Percentiles rank a stretch among this genome's conserved stretches.
Conservation (phyloP, 2,888 invertebrate species). For the Troilus luridus region DNA sequence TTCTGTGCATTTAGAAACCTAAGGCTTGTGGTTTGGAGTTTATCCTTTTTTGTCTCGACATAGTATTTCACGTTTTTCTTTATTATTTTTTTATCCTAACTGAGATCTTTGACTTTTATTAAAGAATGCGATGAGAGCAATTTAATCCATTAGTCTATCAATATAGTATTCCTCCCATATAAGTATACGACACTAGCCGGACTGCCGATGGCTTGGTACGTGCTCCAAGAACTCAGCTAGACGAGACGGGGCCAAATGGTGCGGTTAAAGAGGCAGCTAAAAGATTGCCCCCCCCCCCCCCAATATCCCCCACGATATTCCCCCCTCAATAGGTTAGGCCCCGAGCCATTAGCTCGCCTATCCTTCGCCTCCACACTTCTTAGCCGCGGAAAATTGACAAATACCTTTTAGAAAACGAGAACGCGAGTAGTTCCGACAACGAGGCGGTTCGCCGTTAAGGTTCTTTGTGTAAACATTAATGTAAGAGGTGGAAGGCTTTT, state of each 20-base stretch:
- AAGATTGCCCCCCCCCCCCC: neutral
- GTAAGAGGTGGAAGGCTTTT: neutral
- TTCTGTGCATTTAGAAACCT: too few relatives aligned
- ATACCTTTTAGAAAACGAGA: neutral
- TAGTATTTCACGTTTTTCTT: too few relatives aligned
- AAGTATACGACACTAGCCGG: neutral
- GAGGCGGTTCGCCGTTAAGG: neutral
- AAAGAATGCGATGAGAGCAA: too few relatives aligned
- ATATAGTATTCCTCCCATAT: neutral
- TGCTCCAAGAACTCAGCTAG: too few relatives aligned
- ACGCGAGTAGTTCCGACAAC: neutral
- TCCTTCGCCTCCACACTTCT: conserved; percentile 1
- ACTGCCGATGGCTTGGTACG: neutral
- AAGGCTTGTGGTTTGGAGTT: too few relatives aligned
- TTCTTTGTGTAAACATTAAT: neutral
- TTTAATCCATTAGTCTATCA: too few relatives aligned
- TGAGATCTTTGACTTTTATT: too few relatives aligned
- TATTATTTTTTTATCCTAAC: too few relatives aligned
- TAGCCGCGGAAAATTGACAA: conserved; percentile 18
- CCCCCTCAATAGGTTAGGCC: neutral
- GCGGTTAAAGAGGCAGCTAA: conserved; percentile 42
- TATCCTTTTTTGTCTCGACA: too few relatives aligned
- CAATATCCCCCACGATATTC: neutral
- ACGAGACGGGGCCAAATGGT: neutral
- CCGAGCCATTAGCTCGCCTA: conserved; percentile 12